Percentiles rank a stretch among this genome's conserved stretches.
Conservation (phyloP, 2,113 vertebrate species). For the Dunckerocampus dactyliophorus region DNA sequence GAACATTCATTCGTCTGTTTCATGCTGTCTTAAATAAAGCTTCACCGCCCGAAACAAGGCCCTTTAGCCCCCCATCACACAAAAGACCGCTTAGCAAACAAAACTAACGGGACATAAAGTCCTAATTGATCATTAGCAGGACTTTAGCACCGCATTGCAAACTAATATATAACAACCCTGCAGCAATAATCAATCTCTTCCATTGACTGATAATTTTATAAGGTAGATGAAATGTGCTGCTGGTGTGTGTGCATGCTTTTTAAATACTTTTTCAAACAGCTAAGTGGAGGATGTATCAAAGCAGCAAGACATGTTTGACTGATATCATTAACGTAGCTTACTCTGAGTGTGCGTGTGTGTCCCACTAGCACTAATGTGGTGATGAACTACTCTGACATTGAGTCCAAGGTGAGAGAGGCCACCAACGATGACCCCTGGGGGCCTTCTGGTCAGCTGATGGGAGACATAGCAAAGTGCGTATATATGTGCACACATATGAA, state of each 20-base stretch:
- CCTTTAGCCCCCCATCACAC: constrained; percentile 24
- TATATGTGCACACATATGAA: neutral
- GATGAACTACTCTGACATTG: constrained; percentile 99
- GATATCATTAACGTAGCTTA: constrained; percentile 4
- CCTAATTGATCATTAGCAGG: too few species aligned
- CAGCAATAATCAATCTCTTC: too few species aligned
- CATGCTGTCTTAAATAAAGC: neutral
- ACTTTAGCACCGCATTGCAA: too few species aligned
- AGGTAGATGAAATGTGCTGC: too few species aligned
- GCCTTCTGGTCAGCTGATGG: constrained; percentile 98
- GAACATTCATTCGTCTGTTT: neutral
- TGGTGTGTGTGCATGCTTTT: too few species aligned
- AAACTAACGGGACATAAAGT: too few species aligned
- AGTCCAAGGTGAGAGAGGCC: constrained; percentile 98
- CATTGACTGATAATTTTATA: neutral
- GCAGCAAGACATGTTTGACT: neutral
- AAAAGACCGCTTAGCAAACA: constrained; percentile 7
- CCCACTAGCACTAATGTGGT: constrained; percentile 92
- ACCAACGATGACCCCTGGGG: constrained; percentile 99
- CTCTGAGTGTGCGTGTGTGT: neutral
- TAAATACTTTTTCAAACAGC: too few species aligned
- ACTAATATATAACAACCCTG: too few species aligned
- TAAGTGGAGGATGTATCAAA: too few species aligned
- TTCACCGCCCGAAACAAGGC: constrained; percentile 22
- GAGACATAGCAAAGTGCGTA: constrained; percentile 93